A percentile compares a stretch with the other conserved stretches of the same genome.
Evolutionary conservation across 1,140 invertebrate species (phyloP).

Genomic region (Trachymyrmex septentrionalis): DNA sequence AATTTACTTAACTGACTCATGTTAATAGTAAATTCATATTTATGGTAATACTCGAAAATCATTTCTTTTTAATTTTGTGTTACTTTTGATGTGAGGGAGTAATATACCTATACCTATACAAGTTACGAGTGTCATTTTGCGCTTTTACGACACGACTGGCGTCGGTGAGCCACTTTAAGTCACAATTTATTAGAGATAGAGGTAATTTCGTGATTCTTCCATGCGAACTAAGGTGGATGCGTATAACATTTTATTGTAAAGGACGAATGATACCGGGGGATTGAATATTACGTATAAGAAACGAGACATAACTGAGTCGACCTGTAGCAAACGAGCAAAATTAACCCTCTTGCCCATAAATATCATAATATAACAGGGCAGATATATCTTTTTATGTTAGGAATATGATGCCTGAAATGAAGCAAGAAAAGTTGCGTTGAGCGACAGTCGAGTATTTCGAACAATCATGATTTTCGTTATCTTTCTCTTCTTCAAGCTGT

Average conservation of each 20-base stretch:
- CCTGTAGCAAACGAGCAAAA: slow-evolving; percentile 9
- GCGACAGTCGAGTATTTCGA: neutral
- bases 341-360: slow-evolving; percentile 36
- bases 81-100: no score
- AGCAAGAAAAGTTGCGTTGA: slow-evolving; percentile 5
- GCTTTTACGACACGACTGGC: neutral
- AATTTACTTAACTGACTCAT: no score
- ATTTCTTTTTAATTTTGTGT: no score
- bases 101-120: neutral
- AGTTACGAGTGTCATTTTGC: neutral
- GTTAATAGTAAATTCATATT: no score
- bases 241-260: slow-evolving; percentile 48
- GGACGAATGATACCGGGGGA: neutral
- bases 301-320: slow-evolving; percentile 24
- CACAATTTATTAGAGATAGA: slow-evolving; percentile 59
- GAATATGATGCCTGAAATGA: neutral
- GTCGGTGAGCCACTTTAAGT: slow-evolving; percentile 21
- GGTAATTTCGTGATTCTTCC: slow-evolving; percentile 50
- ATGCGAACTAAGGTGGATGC: slow-evolving; percentile 45
- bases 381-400: neutral
- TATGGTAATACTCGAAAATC: no score
- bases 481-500: neutral
- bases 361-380: slow-evolving; percentile 18
- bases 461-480: neutral
- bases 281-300: neutral